A percentile compares a stretch with the other conserved stretches of the same genome.
These are phyloP conservation scores for Melanotaenia pygmaea DNA, from an alignment of 2,797 vertebrate species.

Conservation along the genomic window DNA sequence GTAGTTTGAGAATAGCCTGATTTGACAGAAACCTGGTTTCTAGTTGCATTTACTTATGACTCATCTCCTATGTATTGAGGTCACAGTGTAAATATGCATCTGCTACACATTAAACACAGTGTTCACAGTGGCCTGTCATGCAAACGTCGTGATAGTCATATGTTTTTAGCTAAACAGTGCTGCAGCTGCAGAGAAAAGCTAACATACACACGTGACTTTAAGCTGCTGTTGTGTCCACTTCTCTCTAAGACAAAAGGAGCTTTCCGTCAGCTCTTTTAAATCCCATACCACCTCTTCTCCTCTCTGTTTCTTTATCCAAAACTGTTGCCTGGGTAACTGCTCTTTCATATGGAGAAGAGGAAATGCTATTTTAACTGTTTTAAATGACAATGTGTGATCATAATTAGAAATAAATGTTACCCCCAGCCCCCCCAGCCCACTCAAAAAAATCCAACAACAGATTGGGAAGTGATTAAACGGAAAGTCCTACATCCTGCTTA, in stretches of 20 bases:
- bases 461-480: neutral
- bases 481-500: neutral
- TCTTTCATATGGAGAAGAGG: slow-evolving; percentile 38
- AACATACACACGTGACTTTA: neutral
- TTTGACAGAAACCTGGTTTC: slow-evolving; percentile 26
- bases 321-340: slow-evolving; percentile 47
- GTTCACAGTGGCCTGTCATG: slow-evolving; percentile 16
- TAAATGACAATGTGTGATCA: slow-evolving; percentile 23
- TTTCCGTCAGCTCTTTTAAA: slow-evolving; percentile 57
- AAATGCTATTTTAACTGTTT: slow-evolving; percentile 25
- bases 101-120: slow-evolving; percentile 49
- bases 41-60: slow-evolving; percentile 53
- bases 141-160: slow-evolving; percentile 21
- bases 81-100: slow-evolving; percentile 61
- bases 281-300: slow-evolving; percentile 16
- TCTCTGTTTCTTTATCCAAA: slow-evolving; percentile 16
- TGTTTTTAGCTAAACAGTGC: slow-evolving; percentile 24
- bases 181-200: slow-evolving; percentile 24
- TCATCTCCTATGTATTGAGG: slow-evolving; percentile 62
- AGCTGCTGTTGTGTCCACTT: slow-evolving; percentile 24
- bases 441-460: neutral
- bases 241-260: slow-evolving; percentile 35
- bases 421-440: neutral
- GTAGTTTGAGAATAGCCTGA: slow-evolving; percentile 11
- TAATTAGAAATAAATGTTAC: slow-evolving; percentile 9